A percentile compares a stretch with the other conserved stretches of the same genome.
Evolutionary conservation across 2,888 invertebrate genomes (phyloP).

Genomic region (Mystacides longicornis): DNA sequence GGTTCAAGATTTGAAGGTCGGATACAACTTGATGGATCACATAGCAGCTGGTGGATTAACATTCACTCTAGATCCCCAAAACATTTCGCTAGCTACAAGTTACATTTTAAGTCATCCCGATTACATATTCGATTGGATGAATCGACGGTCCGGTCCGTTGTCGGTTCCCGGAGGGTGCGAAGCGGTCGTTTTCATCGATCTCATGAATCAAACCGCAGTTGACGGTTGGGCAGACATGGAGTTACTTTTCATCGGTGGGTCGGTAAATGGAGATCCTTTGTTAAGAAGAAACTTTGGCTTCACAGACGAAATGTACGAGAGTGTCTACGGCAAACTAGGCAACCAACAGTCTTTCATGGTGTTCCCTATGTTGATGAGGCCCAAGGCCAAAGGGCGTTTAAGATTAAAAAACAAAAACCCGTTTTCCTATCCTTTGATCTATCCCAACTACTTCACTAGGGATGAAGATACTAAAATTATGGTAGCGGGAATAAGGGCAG

Average conservation of each 20-base stretch:
- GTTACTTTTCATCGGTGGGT: conserved; percentile 52
- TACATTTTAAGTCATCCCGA: conserved; percentile 38
- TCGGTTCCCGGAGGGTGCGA: conserved; percentile 61
- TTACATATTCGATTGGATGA: conserved; percentile 48
- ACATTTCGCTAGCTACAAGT: conserved; percentile 32
- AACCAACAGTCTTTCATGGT: conserved; percentile 45
- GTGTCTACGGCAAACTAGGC: conserved; percentile 39
- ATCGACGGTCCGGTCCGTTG: conserved; percentile 48
- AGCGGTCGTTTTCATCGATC: conserved; percentile 55
- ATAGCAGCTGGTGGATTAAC: conserved; percentile 57
- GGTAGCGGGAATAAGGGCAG: conserved; percentile 55
- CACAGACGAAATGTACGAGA: conserved; percentile 38
- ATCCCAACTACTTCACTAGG: conserved; percentile 70
- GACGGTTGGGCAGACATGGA: conserved; percentile 59
- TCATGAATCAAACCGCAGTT: conserved; percentile 48
- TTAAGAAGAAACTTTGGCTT: conserved; percentile 49
- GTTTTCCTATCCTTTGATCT: conserved; percentile 60
- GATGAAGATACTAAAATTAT: conserved; percentile 56
- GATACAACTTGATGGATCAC: conserved; percentile 64
- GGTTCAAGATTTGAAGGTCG: conserved; percentile 54
- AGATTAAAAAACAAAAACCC: conserved; percentile 65
- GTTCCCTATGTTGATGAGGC: conserved; percentile 64
- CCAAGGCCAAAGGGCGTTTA: conserved; percentile 62
- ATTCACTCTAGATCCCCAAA: conserved; percentile 45
- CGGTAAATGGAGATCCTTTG: conserved; percentile 43